Evolutionary conservation across 2,797 vertebrate species (phyloP), one percentile per base, ranked within the genome.

Genomic region (Sus cebifrons): DNA sequence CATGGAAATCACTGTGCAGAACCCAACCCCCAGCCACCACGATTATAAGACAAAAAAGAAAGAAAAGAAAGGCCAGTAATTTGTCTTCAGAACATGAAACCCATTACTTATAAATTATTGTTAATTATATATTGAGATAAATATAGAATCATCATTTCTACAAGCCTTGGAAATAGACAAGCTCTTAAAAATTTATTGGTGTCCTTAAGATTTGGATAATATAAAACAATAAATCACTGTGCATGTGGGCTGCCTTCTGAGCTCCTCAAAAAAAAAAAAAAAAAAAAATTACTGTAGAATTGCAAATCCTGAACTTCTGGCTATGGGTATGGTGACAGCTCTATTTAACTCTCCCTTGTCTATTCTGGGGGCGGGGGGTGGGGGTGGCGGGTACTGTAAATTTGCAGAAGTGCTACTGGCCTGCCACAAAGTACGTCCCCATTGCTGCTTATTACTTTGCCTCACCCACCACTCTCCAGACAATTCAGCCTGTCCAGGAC

Each of bases 111-210:
- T 84, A 96, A 97, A 95, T 97, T 93, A 92, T 90, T 92, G 62
- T 95, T 97, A 96, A 97, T 97, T 96, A 96, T 93, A 94, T 74
- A 85, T 65, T 91, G 70, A 97, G 40, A 94, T 52, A 97, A 97
- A 96, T 1, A 40, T 68, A 97, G 98, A 96, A 96, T 29, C 7
- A 67, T 89, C 96, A 56, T 94, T 98, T 96, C 97, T 95, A 87
- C 23, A 89, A 58, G 88, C 54, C 84, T 94, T 71, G 74, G 68
- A 97, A 97, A 94, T 88, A 97, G 89, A 86, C 56, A 97, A 95
- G 91, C 77, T 92, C 94, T 97, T 94, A 95, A 97, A 97, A 94
- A 96, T 96, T 70, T 92, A 97, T 93, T 54, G 40, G 74, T 88
- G 81, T 90, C 77, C 60, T 95, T 96, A 94, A 90, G 94, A 97